phyloP scores from a whole-genome alignment of 2,797 vertebrate species.

The Cephalopachus bancanus region DNA sequence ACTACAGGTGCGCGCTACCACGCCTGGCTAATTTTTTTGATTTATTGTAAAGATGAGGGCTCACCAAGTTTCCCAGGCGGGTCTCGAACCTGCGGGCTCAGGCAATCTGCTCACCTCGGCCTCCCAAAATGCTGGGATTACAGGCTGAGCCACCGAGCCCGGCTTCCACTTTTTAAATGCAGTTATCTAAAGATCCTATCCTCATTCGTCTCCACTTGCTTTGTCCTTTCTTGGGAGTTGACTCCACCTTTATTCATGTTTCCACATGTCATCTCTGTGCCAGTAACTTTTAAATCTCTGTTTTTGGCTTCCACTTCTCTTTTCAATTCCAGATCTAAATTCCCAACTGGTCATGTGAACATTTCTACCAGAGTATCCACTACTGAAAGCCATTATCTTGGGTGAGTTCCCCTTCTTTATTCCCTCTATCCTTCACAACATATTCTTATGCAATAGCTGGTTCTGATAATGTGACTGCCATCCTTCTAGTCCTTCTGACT shows the following conservation, averaged over 20 bases:
- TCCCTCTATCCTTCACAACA: not conserved
- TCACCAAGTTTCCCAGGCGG: too few relatives aligned
- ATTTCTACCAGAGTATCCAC: not conserved
- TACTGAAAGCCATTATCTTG: conserved; percentile 25
- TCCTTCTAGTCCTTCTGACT: not conserved
- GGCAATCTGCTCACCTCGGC: too few relatives aligned
- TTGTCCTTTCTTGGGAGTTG: conserved; percentile 2
- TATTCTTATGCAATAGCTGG: not conserved
- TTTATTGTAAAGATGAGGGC: too few relatives aligned
- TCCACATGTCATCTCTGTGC: not conserved
- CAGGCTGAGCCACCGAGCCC: too few relatives aligned
- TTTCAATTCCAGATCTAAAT: conserved; percentile 2
- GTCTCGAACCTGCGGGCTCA: too few relatives aligned
- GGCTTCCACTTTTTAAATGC: not conserved
- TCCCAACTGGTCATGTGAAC: not conserved
- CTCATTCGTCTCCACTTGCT: not conserved
- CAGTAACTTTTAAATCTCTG: not conserved
- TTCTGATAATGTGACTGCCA: not conserved
- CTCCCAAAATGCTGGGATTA: too few relatives aligned
- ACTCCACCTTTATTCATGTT: not conserved
- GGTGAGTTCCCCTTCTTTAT: not conserved
- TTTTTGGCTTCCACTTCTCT: not conserved
- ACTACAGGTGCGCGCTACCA: too few relatives aligned
- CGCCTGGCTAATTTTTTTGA: too few relatives aligned
- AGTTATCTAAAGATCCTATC: not conserved